Conservation (phyloP, 2,888 invertebrate species). For the Cheilosia vernalis region DNA sequence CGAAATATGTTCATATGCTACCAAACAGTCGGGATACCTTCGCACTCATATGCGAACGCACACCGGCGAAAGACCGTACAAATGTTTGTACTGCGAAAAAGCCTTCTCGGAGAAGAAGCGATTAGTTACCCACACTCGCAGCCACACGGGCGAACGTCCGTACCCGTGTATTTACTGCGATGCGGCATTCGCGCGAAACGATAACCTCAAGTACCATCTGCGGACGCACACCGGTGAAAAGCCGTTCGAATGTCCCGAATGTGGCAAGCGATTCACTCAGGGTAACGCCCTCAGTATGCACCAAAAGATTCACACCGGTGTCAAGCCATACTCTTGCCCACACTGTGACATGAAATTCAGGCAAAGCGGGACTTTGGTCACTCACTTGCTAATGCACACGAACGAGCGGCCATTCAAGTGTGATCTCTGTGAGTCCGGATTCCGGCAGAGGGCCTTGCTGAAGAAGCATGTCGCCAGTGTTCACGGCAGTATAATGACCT, state of each 20-base stretch:
- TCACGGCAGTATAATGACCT: slow-evolving; percentile 22
- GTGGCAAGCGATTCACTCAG: slow-evolving; percentile 67
- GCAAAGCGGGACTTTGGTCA: slow-evolving; percentile 65
- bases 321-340: slow-evolving; percentile 64
- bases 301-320: slow-evolving; percentile 67
- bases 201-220: slow-evolving; percentile 67
- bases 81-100: slow-evolving; percentile 60
- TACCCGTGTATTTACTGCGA: slow-evolving; percentile 68
- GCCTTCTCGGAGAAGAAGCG: slow-evolving; percentile 65
- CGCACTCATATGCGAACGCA: slow-evolving; percentile 68
- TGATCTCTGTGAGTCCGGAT: slow-evolving; percentile 63
- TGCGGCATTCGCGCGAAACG: slow-evolving; percentile 63
- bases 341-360: slow-evolving; percentile 65
- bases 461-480: slow-evolving; percentile 47
- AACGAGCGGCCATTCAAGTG: slow-evolving; percentile 69
- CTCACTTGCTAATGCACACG: slow-evolving; percentile 66
- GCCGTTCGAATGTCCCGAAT: slow-evolving; percentile 58
- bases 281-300: slow-evolving; percentile 56
- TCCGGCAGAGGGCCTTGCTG: slow-evolving; percentile 53
- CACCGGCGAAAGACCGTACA: slow-evolving; percentile 62
- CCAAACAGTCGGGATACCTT: slow-evolving; percentile 67
- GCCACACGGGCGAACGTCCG: slow-evolving; percentile 65
- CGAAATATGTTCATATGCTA: slow-evolving; percentile 68
- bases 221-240: slow-evolving; percentile 67
- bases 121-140: slow-evolving; percentile 60